Conservation (phyloP, 2,888 invertebrate genomes). For the Acleris sparsana region DNA sequence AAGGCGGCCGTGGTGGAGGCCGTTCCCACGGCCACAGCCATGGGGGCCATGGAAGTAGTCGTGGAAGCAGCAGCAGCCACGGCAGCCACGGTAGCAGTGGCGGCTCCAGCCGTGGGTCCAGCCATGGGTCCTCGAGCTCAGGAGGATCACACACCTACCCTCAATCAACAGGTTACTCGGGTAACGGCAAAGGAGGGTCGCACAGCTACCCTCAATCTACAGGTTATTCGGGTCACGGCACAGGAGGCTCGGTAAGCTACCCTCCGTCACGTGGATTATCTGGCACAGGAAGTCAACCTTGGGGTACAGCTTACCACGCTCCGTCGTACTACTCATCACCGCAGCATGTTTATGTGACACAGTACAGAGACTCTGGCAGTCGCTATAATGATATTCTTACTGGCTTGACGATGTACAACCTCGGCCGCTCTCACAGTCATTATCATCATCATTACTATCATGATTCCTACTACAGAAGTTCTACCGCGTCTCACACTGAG, state of each 20-base stretch:
- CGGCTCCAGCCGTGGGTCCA: background rate
- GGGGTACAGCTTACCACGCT: conserved; percentile 5
- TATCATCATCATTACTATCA: conserved; percentile 38
- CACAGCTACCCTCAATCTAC: conserved; percentile 8
- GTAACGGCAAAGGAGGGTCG: conserved; percentile 3
- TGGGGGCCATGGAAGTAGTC: conserved; percentile 3
- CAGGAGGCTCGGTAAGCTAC: conserved; percentile 22
- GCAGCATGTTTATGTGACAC: conserved; percentile 37
- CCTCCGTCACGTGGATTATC: conserved; percentile 20
- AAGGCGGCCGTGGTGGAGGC: conserved; percentile 6
- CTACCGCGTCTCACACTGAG: conserved; percentile 3
- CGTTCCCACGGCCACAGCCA: background rate
- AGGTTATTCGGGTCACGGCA: conserved; percentile 27
- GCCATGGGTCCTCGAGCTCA: background rate
- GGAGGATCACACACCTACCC: conserved; percentile 4
- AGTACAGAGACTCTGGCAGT: conserved; percentile 37
- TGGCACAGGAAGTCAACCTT: conserved; percentile 15
- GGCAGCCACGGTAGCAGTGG: background rate
- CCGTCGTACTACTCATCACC: conserved; percentile 37
- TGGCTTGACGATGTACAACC: conserved; percentile 41
- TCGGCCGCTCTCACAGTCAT: conserved; percentile 38
- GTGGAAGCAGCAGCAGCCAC: background rate
- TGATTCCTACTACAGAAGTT: conserved; percentile 30
- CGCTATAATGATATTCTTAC: conserved; percentile 39
- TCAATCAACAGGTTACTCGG: conserved; percentile 17